Conservation (phyloP, 2,797 vertebrate genomes). For the Babyrousa celebensis region DNA sequence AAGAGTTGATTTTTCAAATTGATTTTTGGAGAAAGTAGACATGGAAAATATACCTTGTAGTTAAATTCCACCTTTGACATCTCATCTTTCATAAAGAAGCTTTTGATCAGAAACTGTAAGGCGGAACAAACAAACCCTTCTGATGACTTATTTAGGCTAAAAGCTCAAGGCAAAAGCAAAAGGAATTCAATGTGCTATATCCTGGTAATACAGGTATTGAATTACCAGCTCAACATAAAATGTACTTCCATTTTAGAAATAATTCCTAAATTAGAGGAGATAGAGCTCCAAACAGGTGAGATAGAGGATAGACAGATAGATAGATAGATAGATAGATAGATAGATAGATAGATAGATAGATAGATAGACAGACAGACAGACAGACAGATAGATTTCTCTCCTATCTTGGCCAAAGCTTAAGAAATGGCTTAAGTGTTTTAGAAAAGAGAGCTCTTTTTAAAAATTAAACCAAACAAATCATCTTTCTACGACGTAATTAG, state of each 20-base stretch:
- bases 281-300: not conserved
- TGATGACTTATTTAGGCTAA: conserved; percentile 73
- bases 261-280: not conserved
- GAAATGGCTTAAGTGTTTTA: not conserved
- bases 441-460: not conserved
- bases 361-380: not conserved
- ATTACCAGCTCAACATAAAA: conserved; percentile 17
- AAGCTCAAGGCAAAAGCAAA: conserved; percentile 75
- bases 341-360: not conserved
- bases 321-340: not conserved
- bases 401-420: not conserved
- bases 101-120: conserved; percentile 82
- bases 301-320: no score
- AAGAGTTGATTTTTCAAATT: conserved; percentile 71
- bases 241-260: conserved; percentile 28
- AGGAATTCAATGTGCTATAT: conserved; percentile 1
- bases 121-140: conserved; percentile 76
- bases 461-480: conserved; percentile 58
- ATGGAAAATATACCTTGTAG: conserved; percentile 74
- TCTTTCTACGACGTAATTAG: conserved; percentile 52
- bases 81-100: conserved; percentile 76
- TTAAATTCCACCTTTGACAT: conserved; percentile 79
- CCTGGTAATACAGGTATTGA: conserved; percentile 24
- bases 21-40: conserved; percentile 65
- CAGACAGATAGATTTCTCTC: not conserved